phyloP scores from a whole-genome alignment of 1,140 invertebrate species.

The Fopius arisanus region DNA sequence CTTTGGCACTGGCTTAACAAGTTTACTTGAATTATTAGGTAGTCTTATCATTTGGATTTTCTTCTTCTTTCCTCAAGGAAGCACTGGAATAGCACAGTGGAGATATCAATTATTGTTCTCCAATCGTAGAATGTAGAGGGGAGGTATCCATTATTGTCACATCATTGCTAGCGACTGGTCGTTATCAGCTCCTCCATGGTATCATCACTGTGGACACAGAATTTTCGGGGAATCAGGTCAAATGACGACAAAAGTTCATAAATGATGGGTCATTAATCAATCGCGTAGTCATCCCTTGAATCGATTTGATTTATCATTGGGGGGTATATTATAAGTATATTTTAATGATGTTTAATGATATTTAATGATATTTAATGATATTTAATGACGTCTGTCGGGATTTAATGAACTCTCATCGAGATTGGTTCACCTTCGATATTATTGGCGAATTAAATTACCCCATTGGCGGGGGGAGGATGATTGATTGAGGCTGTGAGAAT shows the following conservation, averaged over 20 bases:
- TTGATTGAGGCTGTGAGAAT: background rate
- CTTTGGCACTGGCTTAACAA: constrained; percentile 35
- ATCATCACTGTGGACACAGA: constrained; percentile 52
- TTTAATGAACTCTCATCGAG: background rate
- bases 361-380: too few relatives aligned
- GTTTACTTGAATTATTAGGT: constrained; percentile 5
- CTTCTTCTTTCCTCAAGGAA: constrained; percentile 46
- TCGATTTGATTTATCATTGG: background rate
- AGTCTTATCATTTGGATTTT: background rate
- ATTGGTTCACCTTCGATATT: background rate
- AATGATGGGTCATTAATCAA: constrained; percentile 4
- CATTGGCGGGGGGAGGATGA: background rate
- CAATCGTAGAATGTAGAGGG: constrained; percentile 49
- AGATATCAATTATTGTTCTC: constrained; percentile 44
- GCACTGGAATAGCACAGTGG: constrained; percentile 53
- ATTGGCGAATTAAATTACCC: background rate
- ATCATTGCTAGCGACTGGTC: constrained; percentile 52
- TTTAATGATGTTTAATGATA: background rate
- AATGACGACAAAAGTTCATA: background rate
- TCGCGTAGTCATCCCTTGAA: background rate
- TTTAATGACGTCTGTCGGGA: background rate
- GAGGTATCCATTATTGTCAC: constrained; percentile 63
- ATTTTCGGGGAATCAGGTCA: constrained; percentile 1
- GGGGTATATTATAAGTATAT: background rate
- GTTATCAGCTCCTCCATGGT: constrained; percentile 53